Percentiles rank a stretch among this genome's conserved stretches.
Evolutionary conservation across 2,797 vertebrate species (phyloP).

Genomic region (Malacoraja senta): DNA sequence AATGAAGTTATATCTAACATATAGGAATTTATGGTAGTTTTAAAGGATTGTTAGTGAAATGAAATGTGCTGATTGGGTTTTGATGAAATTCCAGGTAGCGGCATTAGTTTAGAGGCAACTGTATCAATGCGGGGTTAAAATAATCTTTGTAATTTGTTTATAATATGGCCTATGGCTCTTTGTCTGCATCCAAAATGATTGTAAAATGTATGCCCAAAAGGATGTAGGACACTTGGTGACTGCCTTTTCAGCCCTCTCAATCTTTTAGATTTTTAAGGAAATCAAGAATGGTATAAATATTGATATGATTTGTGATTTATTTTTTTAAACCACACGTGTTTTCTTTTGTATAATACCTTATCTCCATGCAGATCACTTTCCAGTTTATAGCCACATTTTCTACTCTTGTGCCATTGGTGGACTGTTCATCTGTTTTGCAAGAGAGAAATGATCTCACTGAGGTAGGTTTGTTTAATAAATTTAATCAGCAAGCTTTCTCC

Average conservation of each 20-base stretch:
- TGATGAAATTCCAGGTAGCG: background rate
- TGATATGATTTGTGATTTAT: background rate
- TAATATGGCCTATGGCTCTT: background rate
- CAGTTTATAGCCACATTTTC: conserved; percentile 97
- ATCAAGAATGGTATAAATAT: background rate
- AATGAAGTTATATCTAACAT: background rate
- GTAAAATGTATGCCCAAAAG: too few species aligned
- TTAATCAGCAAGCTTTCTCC: background rate
- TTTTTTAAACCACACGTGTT: background rate
- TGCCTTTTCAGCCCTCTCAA: too few species aligned
- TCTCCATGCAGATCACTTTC: conserved; percentile 82
- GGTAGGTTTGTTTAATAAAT: conserved; percentile 55
- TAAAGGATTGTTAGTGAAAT: background rate
- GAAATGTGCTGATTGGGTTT: background rate
- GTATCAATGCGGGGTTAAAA: background rate
- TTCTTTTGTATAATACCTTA: background rate
- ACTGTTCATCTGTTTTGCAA: conserved; percentile 84
- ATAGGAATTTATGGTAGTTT: background rate
- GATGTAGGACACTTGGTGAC: too few species aligned
- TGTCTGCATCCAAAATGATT: background rate
- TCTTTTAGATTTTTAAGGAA: too few species aligned
- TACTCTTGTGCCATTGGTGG: conserved; percentile 97
- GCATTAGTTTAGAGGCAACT: background rate
- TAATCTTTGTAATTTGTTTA: background rate
- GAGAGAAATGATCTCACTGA: conserved; percentile 83